Conservation (phyloP, 1,140 invertebrate species). For the Nautilus pompilius region DNA sequence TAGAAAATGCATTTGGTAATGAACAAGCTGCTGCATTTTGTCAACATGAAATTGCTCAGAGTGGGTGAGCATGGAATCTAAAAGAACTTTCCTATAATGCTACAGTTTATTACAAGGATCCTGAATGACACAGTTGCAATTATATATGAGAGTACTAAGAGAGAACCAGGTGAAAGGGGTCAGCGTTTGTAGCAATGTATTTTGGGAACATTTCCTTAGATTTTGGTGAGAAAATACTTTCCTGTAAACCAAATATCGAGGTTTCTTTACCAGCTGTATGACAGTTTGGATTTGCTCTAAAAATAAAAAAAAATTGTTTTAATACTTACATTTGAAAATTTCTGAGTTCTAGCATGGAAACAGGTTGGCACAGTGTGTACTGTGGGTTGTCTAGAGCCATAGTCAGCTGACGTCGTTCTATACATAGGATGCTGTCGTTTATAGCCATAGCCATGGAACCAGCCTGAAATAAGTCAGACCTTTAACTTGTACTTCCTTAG, state of each 20-base stretch:
- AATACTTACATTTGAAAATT: constrained; percentile 47
- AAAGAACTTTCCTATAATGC: too few species aligned
- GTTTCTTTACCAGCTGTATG: too few species aligned
- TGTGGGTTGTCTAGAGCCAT: constrained; percentile 40
- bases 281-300: not conserved
- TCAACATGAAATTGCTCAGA: too few species aligned
- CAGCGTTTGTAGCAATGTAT: too few species aligned
- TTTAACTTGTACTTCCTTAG: too few species aligned
- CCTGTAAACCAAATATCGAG: not conserved
- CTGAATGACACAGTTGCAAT: too few species aligned
- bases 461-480: constrained; percentile 31
- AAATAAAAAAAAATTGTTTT: not conserved
- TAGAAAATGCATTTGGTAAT: too few species aligned
- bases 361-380: constrained; percentile 49
- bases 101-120: too few species aligned
- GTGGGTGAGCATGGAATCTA: too few species aligned
- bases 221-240: not conserved
- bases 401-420: constrained; percentile 36
- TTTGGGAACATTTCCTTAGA: not conserved
- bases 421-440: constrained; percentile 50
- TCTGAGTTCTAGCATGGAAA: constrained; percentile 46
- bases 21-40: too few species aligned
- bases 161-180: not conserved
- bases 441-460: constrained; percentile 43
- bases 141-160: not conserved